Evolutionary conservation across 2,113 vertebrate species (phyloP), one percentile per base, ranked within the genome.

Genomic region (Pleuronectes platessa): DNA sequence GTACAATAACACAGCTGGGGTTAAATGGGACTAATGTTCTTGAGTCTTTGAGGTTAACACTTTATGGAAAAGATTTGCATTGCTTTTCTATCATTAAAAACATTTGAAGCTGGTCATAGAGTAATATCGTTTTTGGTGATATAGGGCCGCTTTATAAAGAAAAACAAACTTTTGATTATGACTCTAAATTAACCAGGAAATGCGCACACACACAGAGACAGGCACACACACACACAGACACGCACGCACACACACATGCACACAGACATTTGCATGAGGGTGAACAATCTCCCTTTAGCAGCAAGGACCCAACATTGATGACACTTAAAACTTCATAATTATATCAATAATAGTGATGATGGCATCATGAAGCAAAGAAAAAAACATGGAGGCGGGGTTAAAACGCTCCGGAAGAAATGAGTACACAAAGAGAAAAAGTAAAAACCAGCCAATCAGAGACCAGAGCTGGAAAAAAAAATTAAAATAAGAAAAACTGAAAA

Each of bases 401-500:
- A 74, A 79, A 90, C 85, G 78, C n/a, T 61, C 47, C 59, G 58
- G 23, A 81, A 68, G 64, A 55, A 62, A 73, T 55, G 62, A 68
- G 66, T 61, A 87, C 58, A 77, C 21, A 23, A 26, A 55, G n/a
- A 72, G 40, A 35, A 37, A 68, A 62, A 47, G 40, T n/a, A n/a
- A 12, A 21, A 65, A 81, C 26, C 74, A 84, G 75, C 84, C 83
- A 85, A 90, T 87, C 75, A 88, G 74, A 86, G 64, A 68, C 74
- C 26, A 8, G 51, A 68, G 58, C 70, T 71, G 68, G 62, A 85
- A 31, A 31, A 31, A 31, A 31, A 31, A 6, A 7, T n/a, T n/a
- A 31, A 31, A 31, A 31, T 31, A n/a, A 51, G 18, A 35, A 55
- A 37, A 61, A 56, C 35, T 37, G 8, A 37, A 51, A 63, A 62